Evolutionary conservation across 1,140 invertebrate species (phyloP).

Genomic region (Achatina immaculata): DNA sequence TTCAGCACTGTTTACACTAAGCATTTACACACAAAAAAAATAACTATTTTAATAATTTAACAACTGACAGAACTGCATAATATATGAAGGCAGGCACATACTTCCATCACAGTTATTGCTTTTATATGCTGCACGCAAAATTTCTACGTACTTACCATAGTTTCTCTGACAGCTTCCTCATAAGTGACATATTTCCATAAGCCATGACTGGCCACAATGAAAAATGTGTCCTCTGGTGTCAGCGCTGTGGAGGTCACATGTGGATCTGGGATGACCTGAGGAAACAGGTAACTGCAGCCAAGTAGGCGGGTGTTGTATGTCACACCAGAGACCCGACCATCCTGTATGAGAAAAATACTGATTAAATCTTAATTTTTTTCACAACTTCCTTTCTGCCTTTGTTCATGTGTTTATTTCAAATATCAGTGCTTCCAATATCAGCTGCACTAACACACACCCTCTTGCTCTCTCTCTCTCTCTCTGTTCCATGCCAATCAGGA

Average conservation of each 20-base stretch:
- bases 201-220: slow-evolving; percentile 69
- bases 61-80: too few relatives aligned
- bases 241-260: slow-evolving; percentile 56
- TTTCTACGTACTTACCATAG: slow-evolving; percentile 37
- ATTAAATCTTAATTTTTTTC: background rate
- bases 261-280: slow-evolving; percentile 68
- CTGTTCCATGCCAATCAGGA: too few relatives aligned
- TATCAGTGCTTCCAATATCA: too few relatives aligned
- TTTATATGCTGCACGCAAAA: too few relatives aligned
- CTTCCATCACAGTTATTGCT: too few relatives aligned
- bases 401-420: too few relatives aligned
- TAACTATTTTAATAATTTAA: too few relatives aligned
- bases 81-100: too few relatives aligned
- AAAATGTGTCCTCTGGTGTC: slow-evolving; percentile 62
- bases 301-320: slow-evolving; percentile 64
- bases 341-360: slow-evolving; percentile 53
- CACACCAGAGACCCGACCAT: slow-evolving; percentile 67
- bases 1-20: too few relatives aligned
- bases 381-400: background rate
- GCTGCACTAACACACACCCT: too few relatives aligned
- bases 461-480: too few relatives aligned
- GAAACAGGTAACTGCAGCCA: slow-evolving; percentile 68
- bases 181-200: slow-evolving; percentile 68
- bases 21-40: too few relatives aligned
- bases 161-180: slow-evolving; percentile 67